Evolutionary conservation across 2,797 vertebrate genomes (phyloP).

Genomic region (Smutsia gigantea): DNA sequence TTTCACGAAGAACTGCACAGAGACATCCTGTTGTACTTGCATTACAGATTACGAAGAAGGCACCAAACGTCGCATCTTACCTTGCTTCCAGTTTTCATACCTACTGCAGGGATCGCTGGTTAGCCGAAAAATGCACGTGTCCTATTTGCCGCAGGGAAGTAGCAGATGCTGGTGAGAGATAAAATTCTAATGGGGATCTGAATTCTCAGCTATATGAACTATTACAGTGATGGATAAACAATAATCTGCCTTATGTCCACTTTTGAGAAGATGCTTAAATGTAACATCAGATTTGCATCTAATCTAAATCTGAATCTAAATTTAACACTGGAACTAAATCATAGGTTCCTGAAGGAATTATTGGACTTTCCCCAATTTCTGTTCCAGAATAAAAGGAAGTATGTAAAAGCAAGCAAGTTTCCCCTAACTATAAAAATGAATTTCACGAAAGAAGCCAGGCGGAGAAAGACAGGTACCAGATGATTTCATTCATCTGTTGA

Average conservation of each 20-base stretch:
- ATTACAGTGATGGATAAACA: constrained; percentile 76
- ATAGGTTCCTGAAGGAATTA: constrained; percentile 60
- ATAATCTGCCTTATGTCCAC: constrained; percentile 80
- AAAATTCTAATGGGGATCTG: too few species aligned
- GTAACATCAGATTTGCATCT: not conserved
- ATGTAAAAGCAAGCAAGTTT: not conserved
- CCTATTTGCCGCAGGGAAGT: too few species aligned
- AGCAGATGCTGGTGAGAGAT: too few species aligned
- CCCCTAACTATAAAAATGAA: not conserved
- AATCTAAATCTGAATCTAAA: not conserved
- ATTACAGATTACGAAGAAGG: constrained; percentile 95
- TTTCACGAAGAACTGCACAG: constrained; percentile 92
- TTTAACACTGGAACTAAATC: constrained; percentile 79
- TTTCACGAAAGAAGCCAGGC: too few species aligned
- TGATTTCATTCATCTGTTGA: too few species aligned
- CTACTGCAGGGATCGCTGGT: constrained; percentile 96
- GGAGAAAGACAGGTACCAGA: too few species aligned
- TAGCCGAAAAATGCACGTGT: constrained; percentile 95
- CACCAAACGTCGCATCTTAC: constrained; percentile 94
- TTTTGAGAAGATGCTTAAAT: constrained; percentile 83
- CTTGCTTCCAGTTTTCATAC: constrained; percentile 97
- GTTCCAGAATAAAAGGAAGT: constrained; percentile 37
- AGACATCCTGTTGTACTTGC: constrained; percentile 96
- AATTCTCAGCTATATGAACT: constrained; percentile 58
- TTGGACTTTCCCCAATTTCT: constrained; percentile 42